Base-by-base conservation (phyloP, 2,888 invertebrate genomes). In the Stictocephala bisonia region DNA sequence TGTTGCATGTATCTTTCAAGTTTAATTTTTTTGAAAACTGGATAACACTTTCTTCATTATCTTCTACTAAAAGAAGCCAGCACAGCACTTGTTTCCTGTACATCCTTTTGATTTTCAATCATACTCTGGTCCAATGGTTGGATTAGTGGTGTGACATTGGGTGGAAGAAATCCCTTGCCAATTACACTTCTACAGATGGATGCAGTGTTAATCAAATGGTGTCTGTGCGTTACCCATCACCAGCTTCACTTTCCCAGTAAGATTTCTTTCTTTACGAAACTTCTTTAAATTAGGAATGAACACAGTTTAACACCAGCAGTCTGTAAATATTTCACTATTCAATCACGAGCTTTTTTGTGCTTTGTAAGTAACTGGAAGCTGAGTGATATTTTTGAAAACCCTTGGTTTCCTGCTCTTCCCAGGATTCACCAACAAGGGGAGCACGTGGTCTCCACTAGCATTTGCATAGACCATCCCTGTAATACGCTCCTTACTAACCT, bases 401-500 rank as follows among this genome's bases (percentile, higher is more conserved):
- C 74, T 9, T 29, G 72, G 69, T 48, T 58, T 58, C 44, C 60
- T 70, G 3, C 56, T 29, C 31, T 71, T 74, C 1, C 66, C 48
- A 4, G 74, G n/a, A n/a, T n/a, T 58, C 29, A 67, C 29, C 11
- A 72, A 35, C 15, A 67, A 22, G 66, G 35, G 50, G 11, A 67
- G 50, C 44, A 24, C 67, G 24, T 72, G 58, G 9, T 56, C 24
- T 3, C 72, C 67, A 31, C n/a, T 4, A 56, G 51, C 41, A 35
- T 72, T 72, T 4, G 51, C 72, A 3, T 35, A 29, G 44, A 67
- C 27, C 40, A 74, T 15, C 22, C 66, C 31, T 7, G 67, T 66
- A 26, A 74, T 22, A n/a, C 71, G 22, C 35, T 82, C 78, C 75
- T 82, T 82, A 50, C 81, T 81, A 58, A 80, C 73, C 77, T 83